A percentile compares a stretch with the other conserved stretches of the same genome.
These are phyloP conservation scores for Danio kyathit DNA, from an alignment of 2,797 vertebrate genomes.

Conservation along the genomic window DNA sequence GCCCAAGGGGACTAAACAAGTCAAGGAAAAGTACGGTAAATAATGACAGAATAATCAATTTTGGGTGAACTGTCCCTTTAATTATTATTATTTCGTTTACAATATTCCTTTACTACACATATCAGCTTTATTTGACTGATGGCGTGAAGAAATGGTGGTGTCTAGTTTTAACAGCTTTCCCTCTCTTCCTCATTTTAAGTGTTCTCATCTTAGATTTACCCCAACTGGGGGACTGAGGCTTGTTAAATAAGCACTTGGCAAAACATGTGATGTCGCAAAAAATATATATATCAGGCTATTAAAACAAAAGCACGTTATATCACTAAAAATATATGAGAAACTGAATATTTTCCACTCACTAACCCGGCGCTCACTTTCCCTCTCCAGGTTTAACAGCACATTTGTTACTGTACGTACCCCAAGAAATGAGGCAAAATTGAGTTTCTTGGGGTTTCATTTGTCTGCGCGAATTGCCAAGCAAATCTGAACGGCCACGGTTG, in stretches of 20 bases:
- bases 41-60: too few species aligned
- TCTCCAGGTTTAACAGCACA: constrained; percentile 67
- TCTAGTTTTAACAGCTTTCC: constrained; percentile 58
- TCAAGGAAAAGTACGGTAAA: too few species aligned
- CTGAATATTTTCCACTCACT: constrained; percentile 62
- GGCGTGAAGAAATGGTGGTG: constrained; percentile 48
- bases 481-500: constrained; percentile 55
- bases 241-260: constrained; percentile 68
- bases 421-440: constrained; percentile 63
- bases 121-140: constrained; percentile 40
- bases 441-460: constrained; percentile 65
- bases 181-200: constrained; percentile 46
- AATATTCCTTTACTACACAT: background rate
- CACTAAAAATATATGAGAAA: constrained; percentile 63
- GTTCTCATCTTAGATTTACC: constrained; percentile 49
- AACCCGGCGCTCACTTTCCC: constrained; percentile 33
- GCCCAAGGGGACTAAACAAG: too few species aligned
- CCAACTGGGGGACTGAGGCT: constrained; percentile 53
- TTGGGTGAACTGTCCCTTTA: too few species aligned
- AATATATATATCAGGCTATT: constrained; percentile 64
- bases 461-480: constrained; percentile 57
- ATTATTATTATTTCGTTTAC: background rate
- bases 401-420: constrained; percentile 58
- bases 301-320: constrained; percentile 69
- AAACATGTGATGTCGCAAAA: constrained; percentile 63